These are phyloP conservation scores for Oscheius onirici DNA, from an alignment of 2,888 invertebrate genomes.

Conservation along the genomic window DNA sequence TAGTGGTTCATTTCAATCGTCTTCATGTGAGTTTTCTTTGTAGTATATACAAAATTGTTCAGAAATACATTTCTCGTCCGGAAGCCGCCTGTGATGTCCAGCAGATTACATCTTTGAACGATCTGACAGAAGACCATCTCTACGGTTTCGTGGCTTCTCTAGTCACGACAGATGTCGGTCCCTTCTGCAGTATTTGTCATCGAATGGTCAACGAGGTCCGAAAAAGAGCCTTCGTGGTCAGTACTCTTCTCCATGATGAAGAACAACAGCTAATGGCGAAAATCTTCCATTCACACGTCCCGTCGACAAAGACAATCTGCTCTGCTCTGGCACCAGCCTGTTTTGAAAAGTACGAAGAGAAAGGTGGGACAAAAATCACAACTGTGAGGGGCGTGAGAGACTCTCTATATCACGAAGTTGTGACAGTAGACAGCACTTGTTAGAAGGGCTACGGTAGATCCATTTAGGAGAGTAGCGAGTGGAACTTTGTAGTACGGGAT, in stretches of 20 bases:
- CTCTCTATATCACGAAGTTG: too few relatives aligned
- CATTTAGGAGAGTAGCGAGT: too few relatives aligned
- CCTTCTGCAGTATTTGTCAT: conserved; percentile 54
- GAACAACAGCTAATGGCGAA: conserved; percentile 40
- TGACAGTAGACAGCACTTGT: too few relatives aligned
- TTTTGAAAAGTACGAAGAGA: conserved; percentile 45
- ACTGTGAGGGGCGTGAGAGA: too few relatives aligned
- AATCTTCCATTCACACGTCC: conserved; percentile 43
- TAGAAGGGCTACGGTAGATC: too few relatives aligned
- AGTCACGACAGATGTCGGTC: conserved; percentile 47
- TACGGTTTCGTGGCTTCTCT: conserved; percentile 49
- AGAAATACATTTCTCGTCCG: conserved; percentile 21
- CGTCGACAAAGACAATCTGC: conserved; percentile 44
- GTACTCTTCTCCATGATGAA: conserved; percentile 37
- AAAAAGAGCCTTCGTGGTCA: conserved; percentile 34
- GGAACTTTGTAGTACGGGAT: not conserved
- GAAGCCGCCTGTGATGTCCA: conserved; percentile 7
- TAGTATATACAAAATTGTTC: not conserved
- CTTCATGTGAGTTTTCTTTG: conserved; percentile 1
- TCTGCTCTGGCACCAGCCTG: conserved; percentile 51
- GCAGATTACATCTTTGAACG: conserved; percentile 41
- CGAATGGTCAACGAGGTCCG: conserved; percentile 42
- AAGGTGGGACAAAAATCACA: conserved; percentile 28
- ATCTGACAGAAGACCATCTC: conserved; percentile 49
- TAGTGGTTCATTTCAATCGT: conserved; percentile 5